Evolutionary conservation across 2,888 invertebrate genomes (phyloP).

Genomic region (Pheosia tremula): DNA sequence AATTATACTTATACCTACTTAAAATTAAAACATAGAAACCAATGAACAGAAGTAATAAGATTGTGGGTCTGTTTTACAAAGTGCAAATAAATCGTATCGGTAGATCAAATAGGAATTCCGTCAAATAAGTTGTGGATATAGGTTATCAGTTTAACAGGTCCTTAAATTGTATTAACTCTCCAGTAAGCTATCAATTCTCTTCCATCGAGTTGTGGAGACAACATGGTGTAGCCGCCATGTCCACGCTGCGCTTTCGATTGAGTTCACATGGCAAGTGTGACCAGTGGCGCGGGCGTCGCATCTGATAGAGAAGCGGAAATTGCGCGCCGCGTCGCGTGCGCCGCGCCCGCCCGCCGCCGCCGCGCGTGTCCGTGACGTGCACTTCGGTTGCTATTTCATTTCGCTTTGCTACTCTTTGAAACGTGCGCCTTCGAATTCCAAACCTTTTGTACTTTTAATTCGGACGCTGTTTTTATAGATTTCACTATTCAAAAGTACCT

Average conservation of each 20-base stretch:
- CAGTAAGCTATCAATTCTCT: conserved; percentile 33
- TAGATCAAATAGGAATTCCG: no score
- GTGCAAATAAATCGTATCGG: no score
- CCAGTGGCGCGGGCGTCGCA: conserved; percentile 60
- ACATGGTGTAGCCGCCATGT: conserved; percentile 36
- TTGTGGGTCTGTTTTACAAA: no score
- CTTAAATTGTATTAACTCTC: background rate
- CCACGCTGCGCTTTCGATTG: conserved; percentile 50
- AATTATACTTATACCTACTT: background rate
- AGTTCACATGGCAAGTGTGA: conserved; percentile 51
- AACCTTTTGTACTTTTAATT: conserved; percentile 43
- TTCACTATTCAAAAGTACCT: conserved; percentile 11
- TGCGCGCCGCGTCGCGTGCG: conserved; percentile 77
- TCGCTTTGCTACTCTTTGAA: conserved; percentile 57
- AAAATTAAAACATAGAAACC: no score
- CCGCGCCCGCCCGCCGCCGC: conserved; percentile 44
- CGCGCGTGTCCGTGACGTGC: conserved; percentile 73
- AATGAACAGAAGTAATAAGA: no score
- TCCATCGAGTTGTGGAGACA: conserved; percentile 44
- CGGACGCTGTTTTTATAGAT: conserved; percentile 13
- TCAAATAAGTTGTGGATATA: no score
- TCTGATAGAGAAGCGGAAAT: conserved; percentile 80
- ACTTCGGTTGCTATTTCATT: conserved; percentile 70
- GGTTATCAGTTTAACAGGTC: no score
- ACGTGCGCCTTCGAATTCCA: conserved; percentile 44